These are phyloP conservation scores for Caenorhabditis macrosperma DNA, from an alignment of 2,888 invertebrate genomes.

Conservation along the genomic window DNA sequence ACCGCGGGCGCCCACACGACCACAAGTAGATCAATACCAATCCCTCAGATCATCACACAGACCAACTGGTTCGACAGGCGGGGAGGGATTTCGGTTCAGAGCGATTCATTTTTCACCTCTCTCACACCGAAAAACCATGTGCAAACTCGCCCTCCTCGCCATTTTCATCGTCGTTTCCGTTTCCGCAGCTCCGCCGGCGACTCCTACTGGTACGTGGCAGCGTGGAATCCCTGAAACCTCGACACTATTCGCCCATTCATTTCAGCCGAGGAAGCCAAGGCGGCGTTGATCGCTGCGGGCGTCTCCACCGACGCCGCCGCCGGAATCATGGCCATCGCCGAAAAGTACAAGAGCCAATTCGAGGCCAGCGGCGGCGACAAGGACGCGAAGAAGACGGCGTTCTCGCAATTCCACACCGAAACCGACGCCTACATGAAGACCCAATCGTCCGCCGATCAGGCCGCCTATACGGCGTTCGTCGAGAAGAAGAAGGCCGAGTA, in stretches of 20 bases:
- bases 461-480: slow-evolving; percentile 33
- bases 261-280: slow-evolving; percentile 37
- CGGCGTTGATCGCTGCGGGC: slow-evolving; percentile 29
- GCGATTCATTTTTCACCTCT: too few species aligned
- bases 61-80: too few species aligned
- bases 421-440: slow-evolving; percentile 24
- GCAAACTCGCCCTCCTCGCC: slow-evolving; percentile 17
- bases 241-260: not conserved
- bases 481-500: slow-evolving; percentile 43
- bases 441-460: slow-evolving; percentile 30
- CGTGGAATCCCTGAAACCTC: too few species aligned
- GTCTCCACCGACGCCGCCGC: slow-evolving; percentile 25
- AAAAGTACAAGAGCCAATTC: slow-evolving; percentile 45
- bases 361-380: slow-evolving; percentile 6
- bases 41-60: too few species aligned
- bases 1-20: too few species aligned
- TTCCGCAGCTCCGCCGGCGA: slow-evolving; percentile 4
- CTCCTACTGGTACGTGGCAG: slow-evolving; percentile 28
- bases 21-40: too few species aligned
- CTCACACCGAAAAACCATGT: too few species aligned
- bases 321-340: slow-evolving; percentile 23
- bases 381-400: slow-evolving; percentile 25
- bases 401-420: slow-evolving; percentile 27
- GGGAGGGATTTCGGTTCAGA: too few species aligned
- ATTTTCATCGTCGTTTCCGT: too few species aligned